Percentiles rank a stretch among this genome's conserved stretches.
phyloP scores from a whole-genome alignment of 2,113 vertebrate species.

The Stomatorhinus ivindoensis region DNA sequence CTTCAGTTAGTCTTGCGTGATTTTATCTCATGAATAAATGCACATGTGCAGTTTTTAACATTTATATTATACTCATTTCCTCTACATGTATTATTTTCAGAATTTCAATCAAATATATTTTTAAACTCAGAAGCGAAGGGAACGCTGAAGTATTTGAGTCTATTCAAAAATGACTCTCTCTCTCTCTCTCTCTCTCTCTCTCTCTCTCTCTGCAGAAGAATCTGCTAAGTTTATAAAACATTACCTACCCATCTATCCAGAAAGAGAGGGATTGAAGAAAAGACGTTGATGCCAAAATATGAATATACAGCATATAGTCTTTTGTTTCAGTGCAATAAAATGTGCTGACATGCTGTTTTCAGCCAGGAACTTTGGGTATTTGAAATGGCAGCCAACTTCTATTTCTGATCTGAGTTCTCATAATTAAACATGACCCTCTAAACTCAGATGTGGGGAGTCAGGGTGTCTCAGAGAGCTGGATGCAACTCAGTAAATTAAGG shows the following conservation, averaged over 20 bases:
- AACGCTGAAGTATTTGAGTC: background rate
- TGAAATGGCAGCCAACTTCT: slow-evolving; percentile 23
- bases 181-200: background rate
- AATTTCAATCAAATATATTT: background rate
- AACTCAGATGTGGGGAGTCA: slow-evolving; percentile 21
- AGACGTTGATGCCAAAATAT: background rate
- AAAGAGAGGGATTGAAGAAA: background rate
- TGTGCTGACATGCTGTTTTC: slow-evolving; percentile 23
- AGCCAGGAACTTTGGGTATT: slow-evolving; percentile 18
- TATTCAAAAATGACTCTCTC: background rate
- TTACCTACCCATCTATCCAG: background rate
- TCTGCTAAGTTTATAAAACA: background rate
- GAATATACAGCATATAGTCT: background rate
- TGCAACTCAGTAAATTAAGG: slow-evolving; percentile 17
- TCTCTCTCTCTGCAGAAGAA: background rate
- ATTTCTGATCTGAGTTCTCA: slow-evolving; percentile 28
- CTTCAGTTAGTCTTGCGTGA: background rate
- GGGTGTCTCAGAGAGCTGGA: slow-evolving; percentile 23
- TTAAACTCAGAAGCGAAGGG: background rate
- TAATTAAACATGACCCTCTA: slow-evolving; percentile 17
- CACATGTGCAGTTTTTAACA: background rate
- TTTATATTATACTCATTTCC: background rate
- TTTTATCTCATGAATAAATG: background rate
- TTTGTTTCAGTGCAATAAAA: slow-evolving; percentile 15
- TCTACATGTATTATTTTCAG: background rate